Conservation (phyloP, 2,113 vertebrate genomes). For the Poicephalus meyeri region DNA sequence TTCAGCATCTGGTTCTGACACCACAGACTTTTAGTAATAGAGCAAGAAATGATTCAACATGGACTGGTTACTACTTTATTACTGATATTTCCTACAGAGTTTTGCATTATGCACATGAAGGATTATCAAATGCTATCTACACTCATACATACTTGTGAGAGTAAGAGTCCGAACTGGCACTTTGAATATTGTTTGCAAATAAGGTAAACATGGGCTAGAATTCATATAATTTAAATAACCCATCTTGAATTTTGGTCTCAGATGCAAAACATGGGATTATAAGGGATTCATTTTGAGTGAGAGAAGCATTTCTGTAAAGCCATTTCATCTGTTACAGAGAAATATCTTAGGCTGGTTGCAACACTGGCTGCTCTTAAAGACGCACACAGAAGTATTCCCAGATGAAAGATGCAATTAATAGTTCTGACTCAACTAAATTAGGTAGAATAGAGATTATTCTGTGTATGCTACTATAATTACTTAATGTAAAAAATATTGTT, state of each 20-base stretch:
- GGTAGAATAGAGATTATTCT: neutral
- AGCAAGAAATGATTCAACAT: neutral
- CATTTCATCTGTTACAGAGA: neutral
- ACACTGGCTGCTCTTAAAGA: neutral
- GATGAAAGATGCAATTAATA: slow-evolving; percentile 9
- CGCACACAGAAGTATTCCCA: neutral
- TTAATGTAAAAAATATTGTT: neutral
- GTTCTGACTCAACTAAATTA: neutral
- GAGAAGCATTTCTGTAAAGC: neutral
- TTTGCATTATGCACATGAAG: neutral
- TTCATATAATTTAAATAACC: rapidly evolving
- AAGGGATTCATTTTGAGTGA: neutral
- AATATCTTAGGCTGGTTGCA: neutral
- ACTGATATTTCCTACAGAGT: neutral
- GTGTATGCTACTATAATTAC: neutral
- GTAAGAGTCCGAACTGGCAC: neutral
- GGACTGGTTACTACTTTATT: neutral
- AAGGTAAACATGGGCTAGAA: neutral
- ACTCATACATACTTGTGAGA: rapidly evolving
- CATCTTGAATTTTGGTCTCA: rapidly evolving
- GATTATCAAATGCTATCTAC: neutral
- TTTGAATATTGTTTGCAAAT: neutral
- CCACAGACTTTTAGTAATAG: neutral
- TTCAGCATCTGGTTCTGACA: neutral
- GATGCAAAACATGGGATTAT: neutral